A percentile compares a stretch with the other conserved stretches of the same genome.
These are phyloP conservation scores for Synchiropus splendidus DNA, from an alignment of 2,113 vertebrate genomes.

Conservation along the genomic window DNA sequence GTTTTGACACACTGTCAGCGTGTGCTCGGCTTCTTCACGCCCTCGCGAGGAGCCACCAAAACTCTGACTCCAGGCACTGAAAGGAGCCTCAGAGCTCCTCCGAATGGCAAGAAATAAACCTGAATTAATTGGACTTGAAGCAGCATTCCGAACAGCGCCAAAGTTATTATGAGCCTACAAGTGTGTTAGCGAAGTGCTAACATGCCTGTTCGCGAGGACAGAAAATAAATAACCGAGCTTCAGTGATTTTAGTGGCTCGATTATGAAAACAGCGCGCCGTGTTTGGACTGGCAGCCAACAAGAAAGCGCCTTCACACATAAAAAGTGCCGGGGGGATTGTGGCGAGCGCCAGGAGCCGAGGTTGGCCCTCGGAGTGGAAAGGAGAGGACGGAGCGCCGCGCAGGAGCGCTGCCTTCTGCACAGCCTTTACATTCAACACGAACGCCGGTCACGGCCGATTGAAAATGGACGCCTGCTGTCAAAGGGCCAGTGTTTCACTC, in stretches of 20 bases:
- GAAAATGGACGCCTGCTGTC: neutral
- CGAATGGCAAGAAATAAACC: too few relatives aligned
- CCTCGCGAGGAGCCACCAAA: slow-evolving; percentile 44
- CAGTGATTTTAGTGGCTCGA: slow-evolving; percentile 39
- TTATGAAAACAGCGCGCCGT: slow-evolving; percentile 52
- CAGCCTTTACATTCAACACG: slow-evolving; percentile 15
- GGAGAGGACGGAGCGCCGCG: slow-evolving; percentile 44
- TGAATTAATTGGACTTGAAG: slow-evolving; percentile 35
- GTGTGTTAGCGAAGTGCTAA: slow-evolving; percentile 38
- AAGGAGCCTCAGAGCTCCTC: slow-evolving; percentile 23
- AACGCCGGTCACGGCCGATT: slow-evolving; percentile 12
- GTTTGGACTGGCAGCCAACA: slow-evolving; percentile 46
- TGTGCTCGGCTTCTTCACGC: slow-evolving; percentile 46
- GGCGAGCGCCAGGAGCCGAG: slow-evolving; percentile 37
- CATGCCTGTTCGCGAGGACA: slow-evolving; percentile 37
- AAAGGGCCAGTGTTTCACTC: too few relatives aligned
- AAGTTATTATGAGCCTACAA: slow-evolving; percentile 23
- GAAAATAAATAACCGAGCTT: slow-evolving; percentile 41
- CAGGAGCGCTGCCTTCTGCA: slow-evolving; percentile 21
- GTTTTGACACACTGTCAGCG: slow-evolving; percentile 47
- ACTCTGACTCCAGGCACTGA: slow-evolving; percentile 48
- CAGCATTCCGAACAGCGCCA: too few relatives aligned
- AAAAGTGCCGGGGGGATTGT: slow-evolving; percentile 31
- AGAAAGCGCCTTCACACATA: slow-evolving; percentile 46
- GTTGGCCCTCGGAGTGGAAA: slow-evolving; percentile 55